Evolutionary conservation across 2,888 invertebrate species (phyloP), one percentile per base, ranked within the genome.

Genomic region (Gerris lacustris): DNA sequence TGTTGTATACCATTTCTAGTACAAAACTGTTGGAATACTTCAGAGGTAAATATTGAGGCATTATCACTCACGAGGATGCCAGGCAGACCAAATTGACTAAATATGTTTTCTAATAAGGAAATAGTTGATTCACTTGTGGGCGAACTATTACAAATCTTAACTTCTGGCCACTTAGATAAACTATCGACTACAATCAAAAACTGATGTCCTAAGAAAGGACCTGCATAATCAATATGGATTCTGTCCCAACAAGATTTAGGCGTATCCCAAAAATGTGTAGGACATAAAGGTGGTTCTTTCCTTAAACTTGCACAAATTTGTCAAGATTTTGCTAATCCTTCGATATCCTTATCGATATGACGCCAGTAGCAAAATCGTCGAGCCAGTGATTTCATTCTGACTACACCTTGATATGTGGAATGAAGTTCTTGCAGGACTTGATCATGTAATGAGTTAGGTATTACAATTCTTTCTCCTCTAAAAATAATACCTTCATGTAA

Each of bases 331-430:
- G 75, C 75, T 4, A 75, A 43, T 7, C 45, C 4, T 69, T 76
- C 76, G 44, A 76, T 74, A 62, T 75, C 74, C 45, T 63, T 55
- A 67, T 78, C 76, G 9, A 55, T 55, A 15, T 55, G 7, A 9
- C 15, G 7, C 75, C 76, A 78, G 74, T 74, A 76, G 31, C 76
- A 74, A 67, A 76, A 76, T 5, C 74, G 73, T 17, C 76, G 69
- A 44, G 76, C 76, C 6, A 77, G 45, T 6, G 71, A 62, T 69
- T 77, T 77, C 74, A 77, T 77, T 55, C 75, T 76, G 5, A 75
- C 74, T 11, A 77, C 74, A 0, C 77, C 77, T 15, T 75, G 66
- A 67, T 77, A 75, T 2, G 75, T 76, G 4, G 67, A 66, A 69
- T 77, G 75, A 7, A 77, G 71, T 69, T 77, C 75, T 15, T 75